Evolutionary conservation across 1,140 invertebrate genomes (phyloP).

Genomic region (Zaprionus nigranus): DNA sequence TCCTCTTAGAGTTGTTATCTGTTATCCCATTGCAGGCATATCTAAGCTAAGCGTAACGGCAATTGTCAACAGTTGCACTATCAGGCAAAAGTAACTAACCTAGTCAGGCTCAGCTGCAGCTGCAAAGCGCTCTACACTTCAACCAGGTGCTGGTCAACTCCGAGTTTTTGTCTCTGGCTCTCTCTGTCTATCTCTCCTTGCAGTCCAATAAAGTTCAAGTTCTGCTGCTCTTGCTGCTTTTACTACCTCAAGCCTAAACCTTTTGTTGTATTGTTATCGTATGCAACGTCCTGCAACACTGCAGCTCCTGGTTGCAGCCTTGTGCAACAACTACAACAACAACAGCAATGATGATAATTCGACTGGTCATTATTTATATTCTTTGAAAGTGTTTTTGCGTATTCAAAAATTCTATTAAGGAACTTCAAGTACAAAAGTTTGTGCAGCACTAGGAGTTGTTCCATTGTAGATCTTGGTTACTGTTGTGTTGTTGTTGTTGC

Average conservation of each 20-base stretch:
- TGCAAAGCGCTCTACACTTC: not conserved
- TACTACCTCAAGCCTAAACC: conserved; percentile 6
- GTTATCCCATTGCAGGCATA: conserved; percentile 30
- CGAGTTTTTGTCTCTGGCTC: not conserved
- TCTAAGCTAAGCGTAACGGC: conserved; percentile 58
- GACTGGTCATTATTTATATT: conserved; percentile 83
- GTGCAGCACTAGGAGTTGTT: not conserved
- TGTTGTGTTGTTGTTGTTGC: conserved; percentile 32
- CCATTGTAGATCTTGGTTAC: conserved; percentile 16
- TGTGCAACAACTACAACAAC: conserved; percentile 21
- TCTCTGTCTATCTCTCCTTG: not conserved
- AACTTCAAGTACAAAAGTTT: conserved; percentile 79
- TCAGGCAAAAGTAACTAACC: conserved; percentile 63
- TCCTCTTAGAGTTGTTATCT: conserved; percentile 34
- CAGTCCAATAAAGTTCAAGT: conserved; percentile 1
- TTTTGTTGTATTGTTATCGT: conserved; percentile 62
- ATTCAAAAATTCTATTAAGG: conserved; percentile 84
- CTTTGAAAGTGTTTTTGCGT: conserved; percentile 83
- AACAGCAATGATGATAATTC: conserved; percentile 70
- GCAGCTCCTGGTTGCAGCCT: conserved; percentile 9
- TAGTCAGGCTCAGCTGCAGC: not conserved
- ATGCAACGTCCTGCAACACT: conserved; percentile 19
- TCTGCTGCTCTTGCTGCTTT: conserved; percentile 4
- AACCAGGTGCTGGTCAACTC: not conserved
- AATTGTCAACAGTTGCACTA: conserved; percentile 73